Conservation (phyloP, 2,888 invertebrate species). For the Unio delphinus region DNA sequence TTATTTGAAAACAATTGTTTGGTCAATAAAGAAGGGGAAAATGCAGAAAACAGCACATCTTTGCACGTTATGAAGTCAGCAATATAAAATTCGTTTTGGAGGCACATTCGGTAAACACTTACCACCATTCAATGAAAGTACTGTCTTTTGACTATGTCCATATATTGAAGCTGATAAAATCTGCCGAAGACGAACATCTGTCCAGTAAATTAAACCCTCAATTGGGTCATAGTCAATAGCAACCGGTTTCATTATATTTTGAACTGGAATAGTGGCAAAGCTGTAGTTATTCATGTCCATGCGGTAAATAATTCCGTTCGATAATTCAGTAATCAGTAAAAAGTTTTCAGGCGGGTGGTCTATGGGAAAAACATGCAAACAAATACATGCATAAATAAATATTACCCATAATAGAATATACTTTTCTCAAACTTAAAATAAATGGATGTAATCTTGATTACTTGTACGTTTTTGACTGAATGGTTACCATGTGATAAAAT, state of each 20-base stretch:
- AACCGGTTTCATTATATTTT: constrained; percentile 78
- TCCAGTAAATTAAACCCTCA: constrained; percentile 81
- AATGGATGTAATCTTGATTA: too few species aligned
- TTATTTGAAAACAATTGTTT: too few species aligned
- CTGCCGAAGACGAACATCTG: constrained; percentile 77
- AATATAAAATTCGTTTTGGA: too few species aligned
- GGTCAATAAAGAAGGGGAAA: too few species aligned
- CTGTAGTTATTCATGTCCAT: constrained; percentile 80
- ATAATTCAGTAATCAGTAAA: constrained; percentile 55
- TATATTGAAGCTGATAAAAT: constrained; percentile 48
- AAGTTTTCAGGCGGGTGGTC: constrained; percentile 51
- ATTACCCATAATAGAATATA: too few species aligned
- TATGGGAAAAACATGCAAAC: not conserved
- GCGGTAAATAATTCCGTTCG: constrained; percentile 80
- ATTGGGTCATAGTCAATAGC: constrained; percentile 89
- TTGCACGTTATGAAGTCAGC: too few species aligned
- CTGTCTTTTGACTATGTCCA: constrained; percentile 36
- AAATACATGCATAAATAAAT: too few species aligned
- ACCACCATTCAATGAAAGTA: constrained; percentile 42
- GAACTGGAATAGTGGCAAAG: constrained; percentile 42
- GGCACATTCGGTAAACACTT: constrained; percentile 2
- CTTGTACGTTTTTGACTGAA: too few species aligned
- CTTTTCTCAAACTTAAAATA: too few species aligned
- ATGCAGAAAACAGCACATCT: too few species aligned
- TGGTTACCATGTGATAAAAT: too few species aligned